Base-by-base conservation (phyloP, 2,113 vertebrate species). In the Ochotona curzoniae region DNA sequence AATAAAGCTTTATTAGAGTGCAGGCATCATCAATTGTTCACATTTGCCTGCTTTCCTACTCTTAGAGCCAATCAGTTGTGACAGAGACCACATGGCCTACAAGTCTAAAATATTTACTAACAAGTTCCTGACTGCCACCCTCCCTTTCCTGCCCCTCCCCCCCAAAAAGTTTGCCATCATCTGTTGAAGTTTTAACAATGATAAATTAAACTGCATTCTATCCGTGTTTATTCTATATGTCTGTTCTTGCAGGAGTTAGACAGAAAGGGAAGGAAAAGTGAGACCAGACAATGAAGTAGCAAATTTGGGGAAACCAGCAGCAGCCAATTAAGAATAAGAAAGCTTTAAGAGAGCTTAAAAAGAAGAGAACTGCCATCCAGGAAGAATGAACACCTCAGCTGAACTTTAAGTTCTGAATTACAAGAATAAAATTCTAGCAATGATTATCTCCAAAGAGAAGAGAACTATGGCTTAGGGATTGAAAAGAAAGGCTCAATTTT, bases 1-100 rank as follows among this genome's bases (percentile, higher is more conserved):
- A 83, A 81, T 57, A 80, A 81, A 63, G 30, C 25, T 75, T 80
- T 81, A 82, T 6, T 70, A n/a, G 49, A 91, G 82, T n/a, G 67
- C n/a, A 82, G 28, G 20, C 49, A 20, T 66, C 2, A n/a, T 64
- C 54, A 14, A 35, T 69, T 51, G 4, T 57, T 63, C 47, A 60
- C 17, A 81, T 14, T 12, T 0, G 1, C 10, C 20, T 88, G 7
- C 74, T 83, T 88, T 69, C 73, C 49, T 51, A 4, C 51, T 47
- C 20, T 6, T 73, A n/a, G 14, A 91, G 38, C 30, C 2, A 0
- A 76, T 35, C 10, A 32, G 69, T 12, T 76, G 1, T 81, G 20
- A 92, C 17, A 61, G 23, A 71, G 49, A 61, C 60, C 11, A 1
- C 7, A 5, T 0, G 9, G 57, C 7, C 51, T 25, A 79, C 49